These are phyloP conservation scores for Hyphantria cunea DNA, from an alignment of 1,140 invertebrate genomes.

Conservation along the genomic window DNA sequence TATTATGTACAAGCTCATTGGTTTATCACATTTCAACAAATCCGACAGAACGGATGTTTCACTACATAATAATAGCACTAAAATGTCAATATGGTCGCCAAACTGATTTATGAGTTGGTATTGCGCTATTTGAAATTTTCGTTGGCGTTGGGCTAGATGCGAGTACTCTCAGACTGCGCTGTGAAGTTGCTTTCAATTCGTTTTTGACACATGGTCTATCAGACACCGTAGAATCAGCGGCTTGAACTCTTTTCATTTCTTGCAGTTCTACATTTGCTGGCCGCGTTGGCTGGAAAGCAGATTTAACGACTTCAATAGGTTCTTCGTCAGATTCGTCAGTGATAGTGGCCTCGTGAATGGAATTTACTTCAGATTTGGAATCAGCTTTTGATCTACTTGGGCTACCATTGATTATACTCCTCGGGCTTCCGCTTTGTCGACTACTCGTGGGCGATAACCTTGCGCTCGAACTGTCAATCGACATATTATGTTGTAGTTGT, in stretches of 20 bases:
- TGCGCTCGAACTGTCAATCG: slow-evolving; percentile 74
- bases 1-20: slow-evolving; percentile 79
- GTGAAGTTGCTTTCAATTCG: slow-evolving; percentile 85
- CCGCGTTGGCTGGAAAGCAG: slow-evolving; percentile 85
- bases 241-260: slow-evolving; percentile 78
- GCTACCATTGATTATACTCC: slow-evolving; percentile 76
- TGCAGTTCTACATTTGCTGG: slow-evolving; percentile 76
- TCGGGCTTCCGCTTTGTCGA: slow-evolving; percentile 78
- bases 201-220: slow-evolving; percentile 72
- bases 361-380: slow-evolving; percentile 83
- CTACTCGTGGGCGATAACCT: slow-evolving; percentile 82
- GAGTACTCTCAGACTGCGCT: slow-evolving; percentile 71
- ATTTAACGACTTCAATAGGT: slow-evolving; percentile 88
- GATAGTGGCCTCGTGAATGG: slow-evolving; percentile 85
- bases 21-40: slow-evolving; percentile 76
- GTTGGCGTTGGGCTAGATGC: slow-evolving; percentile 82
- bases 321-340: slow-evolving; percentile 85
- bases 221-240: slow-evolving; percentile 83
- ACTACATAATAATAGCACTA: slow-evolving; percentile 46
- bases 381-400: slow-evolving; percentile 78
- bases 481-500: slow-evolving; percentile 73
- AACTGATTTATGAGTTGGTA: slow-evolving; percentile 85
- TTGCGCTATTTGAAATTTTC: slow-evolving; percentile 82
- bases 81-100: slow-evolving; percentile 88
- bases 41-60: slow-evolving; percentile 46